phyloP scores from a whole-genome alignment of 2,113 vertebrate genomes.

The Podiceps cristatus region DNA sequence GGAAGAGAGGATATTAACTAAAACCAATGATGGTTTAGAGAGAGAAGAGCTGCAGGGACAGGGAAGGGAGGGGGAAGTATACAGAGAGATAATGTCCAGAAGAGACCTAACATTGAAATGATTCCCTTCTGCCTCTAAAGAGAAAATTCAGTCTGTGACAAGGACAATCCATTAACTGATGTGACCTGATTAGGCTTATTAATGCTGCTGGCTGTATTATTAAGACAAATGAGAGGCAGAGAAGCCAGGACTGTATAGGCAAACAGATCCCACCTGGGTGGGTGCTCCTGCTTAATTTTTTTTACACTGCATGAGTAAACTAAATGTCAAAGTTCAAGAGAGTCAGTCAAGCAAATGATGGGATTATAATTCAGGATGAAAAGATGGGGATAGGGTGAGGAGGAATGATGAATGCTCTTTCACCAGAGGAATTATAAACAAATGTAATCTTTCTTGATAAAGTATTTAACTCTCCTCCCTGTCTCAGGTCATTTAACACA shows the following conservation, averaged over 20 bases:
- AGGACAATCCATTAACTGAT: not conserved
- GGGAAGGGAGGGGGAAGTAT: not conserved
- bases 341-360: not conserved
- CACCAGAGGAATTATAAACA: slow-evolving; percentile 12
- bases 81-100: not conserved
- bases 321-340: slow-evolving; percentile 1
- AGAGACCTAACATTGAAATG: not conserved
- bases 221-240: not conserved
- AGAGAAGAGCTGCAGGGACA: not conserved
- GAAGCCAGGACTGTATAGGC: not conserved
- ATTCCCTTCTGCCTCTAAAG: not conserved
- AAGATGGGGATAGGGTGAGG: not conserved
- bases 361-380: slow-evolving; percentile 30
- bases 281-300: not conserved
- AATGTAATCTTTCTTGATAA: not conserved
- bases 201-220: not conserved
- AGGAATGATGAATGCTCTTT: not conserved
- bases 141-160: not conserved
- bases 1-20: not conserved
- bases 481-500: not conserved
- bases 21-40: not conserved
- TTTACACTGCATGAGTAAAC: not conserved
- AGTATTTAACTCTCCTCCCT: not conserved
- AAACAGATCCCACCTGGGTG: not conserved
- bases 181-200: not conserved